These are phyloP conservation scores for Amazona finschi DNA, from an alignment of 2,797 vertebrate genomes.

Conservation along the genomic window DNA sequence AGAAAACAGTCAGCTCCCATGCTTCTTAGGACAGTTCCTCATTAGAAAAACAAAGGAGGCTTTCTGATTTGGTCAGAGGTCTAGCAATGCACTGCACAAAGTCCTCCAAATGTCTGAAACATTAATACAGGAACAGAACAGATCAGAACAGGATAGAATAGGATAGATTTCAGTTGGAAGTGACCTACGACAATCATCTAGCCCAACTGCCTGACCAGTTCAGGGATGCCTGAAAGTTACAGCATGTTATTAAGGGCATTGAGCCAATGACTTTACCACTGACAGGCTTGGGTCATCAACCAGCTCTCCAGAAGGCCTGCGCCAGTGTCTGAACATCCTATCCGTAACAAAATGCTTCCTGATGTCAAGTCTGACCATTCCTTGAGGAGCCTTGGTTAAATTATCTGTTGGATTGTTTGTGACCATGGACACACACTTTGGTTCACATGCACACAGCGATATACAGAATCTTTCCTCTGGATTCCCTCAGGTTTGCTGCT, in stretches of 20 bases:
- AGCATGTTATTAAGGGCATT: not conserved
- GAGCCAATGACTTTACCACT: not conserved
- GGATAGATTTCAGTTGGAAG: not conserved
- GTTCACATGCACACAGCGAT: not conserved
- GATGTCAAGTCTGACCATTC: not conserved
- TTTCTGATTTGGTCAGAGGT: not conserved
- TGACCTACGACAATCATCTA: not conserved
- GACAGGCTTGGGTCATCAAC: not conserved
- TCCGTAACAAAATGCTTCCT: not conserved
- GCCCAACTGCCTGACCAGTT: not conserved
- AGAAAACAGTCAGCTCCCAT: not conserved
- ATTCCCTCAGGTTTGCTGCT: not conserved
- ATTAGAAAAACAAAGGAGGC: not conserved
- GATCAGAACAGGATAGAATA: not conserved
- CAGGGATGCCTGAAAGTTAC: not conserved
- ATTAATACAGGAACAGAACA: not conserved
- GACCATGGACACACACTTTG: fast-evolving
- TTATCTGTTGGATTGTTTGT: not conserved
- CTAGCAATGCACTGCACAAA: not conserved
- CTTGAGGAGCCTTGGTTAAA: not conserved
- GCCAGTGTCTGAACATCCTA: not conserved
- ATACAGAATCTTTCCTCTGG: not conserved
- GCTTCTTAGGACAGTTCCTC: not conserved
- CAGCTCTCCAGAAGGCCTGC: not conserved
- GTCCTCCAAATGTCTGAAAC: not conserved